Evolutionary conservation across 2,888 invertebrate species (phyloP).

Genomic region (Andrena dorsata): DNA sequence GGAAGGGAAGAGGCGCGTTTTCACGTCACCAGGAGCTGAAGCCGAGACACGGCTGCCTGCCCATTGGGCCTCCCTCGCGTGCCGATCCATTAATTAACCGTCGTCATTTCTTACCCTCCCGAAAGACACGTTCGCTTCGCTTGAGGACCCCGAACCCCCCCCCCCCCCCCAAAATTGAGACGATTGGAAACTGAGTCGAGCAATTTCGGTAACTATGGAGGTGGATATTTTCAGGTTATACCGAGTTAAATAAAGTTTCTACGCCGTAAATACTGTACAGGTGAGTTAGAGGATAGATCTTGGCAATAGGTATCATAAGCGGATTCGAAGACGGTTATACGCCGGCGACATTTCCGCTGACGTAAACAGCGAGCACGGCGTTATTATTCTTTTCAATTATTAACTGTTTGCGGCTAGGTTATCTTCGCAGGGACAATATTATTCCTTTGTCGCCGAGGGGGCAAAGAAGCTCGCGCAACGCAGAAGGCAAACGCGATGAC

Average conservation of each 20-base stretch:
- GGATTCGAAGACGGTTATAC: constrained; percentile 9
- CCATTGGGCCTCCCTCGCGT: constrained; percentile 76
- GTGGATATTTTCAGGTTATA: too few relatives aligned
- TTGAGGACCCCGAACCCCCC: background rate
- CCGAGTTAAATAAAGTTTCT: too few relatives aligned
- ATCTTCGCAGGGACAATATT: constrained; percentile 40
- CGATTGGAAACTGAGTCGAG: background rate
- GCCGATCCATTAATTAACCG: constrained; percentile 82
- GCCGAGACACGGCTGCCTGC: constrained; percentile 45
- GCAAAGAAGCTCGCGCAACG: constrained; percentile 18
- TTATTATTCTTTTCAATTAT: constrained; percentile 65
- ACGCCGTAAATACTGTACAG: too few relatives aligned
- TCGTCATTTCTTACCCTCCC: constrained; percentile 59
- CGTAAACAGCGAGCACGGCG: constrained; percentile 44
- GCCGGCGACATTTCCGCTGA: constrained; percentile 40
- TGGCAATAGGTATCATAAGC: too few relatives aligned
- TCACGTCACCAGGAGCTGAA: constrained; percentile 53
- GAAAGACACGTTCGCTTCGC: background rate
- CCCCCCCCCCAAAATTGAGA: constrained; percentile 16
- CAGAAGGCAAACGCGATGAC: constrained; percentile 26
- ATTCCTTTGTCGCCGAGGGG: constrained; percentile 23
- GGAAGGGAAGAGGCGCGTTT: constrained; percentile 53
- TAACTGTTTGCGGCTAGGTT: constrained; percentile 39
- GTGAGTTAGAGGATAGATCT: too few relatives aligned
- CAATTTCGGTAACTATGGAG: background rate